Evolutionary conservation across 1,140 invertebrate species (phyloP), one percentile per base, ranked within the genome.

Genomic region (Pseudachorutes palmiensis): DNA sequence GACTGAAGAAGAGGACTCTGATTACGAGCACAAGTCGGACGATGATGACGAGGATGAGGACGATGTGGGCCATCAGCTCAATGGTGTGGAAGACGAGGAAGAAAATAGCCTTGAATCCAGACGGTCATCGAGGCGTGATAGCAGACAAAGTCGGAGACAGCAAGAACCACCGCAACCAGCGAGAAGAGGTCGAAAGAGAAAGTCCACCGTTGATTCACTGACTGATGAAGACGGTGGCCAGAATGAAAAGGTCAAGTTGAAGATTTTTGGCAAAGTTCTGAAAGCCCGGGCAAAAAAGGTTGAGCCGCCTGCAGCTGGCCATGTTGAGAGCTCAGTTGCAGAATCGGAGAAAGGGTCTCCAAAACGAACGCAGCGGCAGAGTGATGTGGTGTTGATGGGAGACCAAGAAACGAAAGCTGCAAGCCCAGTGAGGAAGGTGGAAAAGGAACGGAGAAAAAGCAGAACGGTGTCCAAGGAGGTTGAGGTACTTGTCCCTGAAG

Each of bases 31-130:
- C 19, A 60, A 55, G n/a, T n/a, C n/a, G 24, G 68, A 70, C 30
- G 62, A 71, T 26, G 72, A 72, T 31, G 72, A 72, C 32, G 57
- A 78, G 59, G 79, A 78, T 32, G 75, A 77, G 16, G 70, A 74
- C 22, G 71, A 73, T 24, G 73, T 69, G 60, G 64, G 74, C 61
- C 66, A 75, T 68, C 59, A 70, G 69, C 60, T 75, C 62, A 74
- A 73, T 63, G 64, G 41, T 58, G 45, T 64, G 9, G 71, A 67
- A n/a, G 58, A 24, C 24, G 60, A 66, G 32, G 30, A 60, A 9
- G 68, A 67, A 19, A 33, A 68, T 30, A 31, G 63, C 41, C 32
- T 32, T 61, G 26, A n/a, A n/a, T 59, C 19, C 58, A 48, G 24
- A 59, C 31, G 0, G 32, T 30, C 1, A 48, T 19, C 26, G 14